Evolutionary conservation across 2,888 invertebrate species (phyloP).

Genomic region (Eumerus sabulonum): DNA sequence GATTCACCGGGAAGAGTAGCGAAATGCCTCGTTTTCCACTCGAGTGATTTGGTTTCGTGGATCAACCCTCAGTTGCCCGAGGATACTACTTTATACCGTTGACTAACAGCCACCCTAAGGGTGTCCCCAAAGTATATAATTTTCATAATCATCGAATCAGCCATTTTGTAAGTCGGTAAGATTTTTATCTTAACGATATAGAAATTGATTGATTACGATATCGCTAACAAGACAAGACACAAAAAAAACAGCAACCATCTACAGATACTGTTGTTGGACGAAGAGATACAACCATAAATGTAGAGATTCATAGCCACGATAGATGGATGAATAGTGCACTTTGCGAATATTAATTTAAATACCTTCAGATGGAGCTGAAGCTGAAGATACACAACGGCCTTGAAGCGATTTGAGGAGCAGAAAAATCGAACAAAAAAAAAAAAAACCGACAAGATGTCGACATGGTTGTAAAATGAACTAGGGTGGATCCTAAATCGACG

Average conservation of each 20-base stretch:
- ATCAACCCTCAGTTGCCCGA: neutral
- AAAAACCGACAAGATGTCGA: conserved; percentile 31
- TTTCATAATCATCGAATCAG: conserved; percentile 51
- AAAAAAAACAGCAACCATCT: neutral
- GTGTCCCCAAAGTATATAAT: conserved; percentile 51
- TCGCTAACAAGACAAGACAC: conserved; percentile 19
- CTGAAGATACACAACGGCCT: conserved; percentile 30
- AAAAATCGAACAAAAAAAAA: too few relatives aligned
- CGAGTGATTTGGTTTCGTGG: conserved; percentile 15
- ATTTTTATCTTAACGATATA: conserved; percentile 48
- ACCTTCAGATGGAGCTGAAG: conserved; percentile 55
- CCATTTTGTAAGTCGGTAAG: conserved; percentile 7
- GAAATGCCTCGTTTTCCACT: conserved; percentile 25
- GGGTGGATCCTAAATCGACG: conserved; percentile 53
- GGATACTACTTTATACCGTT: conserved; percentile 1
- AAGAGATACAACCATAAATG: too few relatives aligned
- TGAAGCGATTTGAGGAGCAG: conserved; percentile 31
- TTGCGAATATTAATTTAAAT: conserved; percentile 63
- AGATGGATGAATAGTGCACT: too few relatives aligned
- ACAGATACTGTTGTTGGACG: too few relatives aligned
- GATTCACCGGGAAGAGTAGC: too few relatives aligned
- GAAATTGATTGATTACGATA: conserved; percentile 62
- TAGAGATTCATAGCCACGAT: too few relatives aligned
- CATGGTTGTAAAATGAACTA: conserved; percentile 48
- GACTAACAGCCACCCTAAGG: conserved; percentile 43